phyloP scores from a whole-genome alignment of 2,797 vertebrate genomes.

The Allobates femoralis region DNA sequence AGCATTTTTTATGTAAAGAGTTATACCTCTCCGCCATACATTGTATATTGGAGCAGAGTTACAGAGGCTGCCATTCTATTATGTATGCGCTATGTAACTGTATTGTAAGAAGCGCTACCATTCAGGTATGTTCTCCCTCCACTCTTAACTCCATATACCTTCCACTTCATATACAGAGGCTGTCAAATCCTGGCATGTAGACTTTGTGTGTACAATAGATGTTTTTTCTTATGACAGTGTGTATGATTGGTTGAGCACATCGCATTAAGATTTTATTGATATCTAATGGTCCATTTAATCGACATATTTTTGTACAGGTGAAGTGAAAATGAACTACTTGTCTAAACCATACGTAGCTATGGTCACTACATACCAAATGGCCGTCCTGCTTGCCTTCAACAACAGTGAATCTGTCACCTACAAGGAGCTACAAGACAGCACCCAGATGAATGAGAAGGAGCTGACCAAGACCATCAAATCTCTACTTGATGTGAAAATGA shows the following conservation, averaged over 20 bases:
- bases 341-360: slow-evolving; percentile 98
- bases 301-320: slow-evolving; percentile 77
- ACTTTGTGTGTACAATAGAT: too few relatives aligned
- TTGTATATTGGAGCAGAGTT: too few relatives aligned
- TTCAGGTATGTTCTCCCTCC: too few relatives aligned
- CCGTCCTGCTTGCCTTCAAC: slow-evolving; percentile 96
- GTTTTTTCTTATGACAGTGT: not conserved
- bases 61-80: too few relatives aligned
- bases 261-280: slow-evolving; percentile 2
- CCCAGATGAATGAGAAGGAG: slow-evolving; percentile 98
- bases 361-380: slow-evolving; percentile 99
- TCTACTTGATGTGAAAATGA: slow-evolving; percentile 97
- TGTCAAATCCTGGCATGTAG: too few relatives aligned
- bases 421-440: slow-evolving; percentile 96
- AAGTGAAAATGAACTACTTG: slow-evolving; percentile 99
- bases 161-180: too few relatives aligned
- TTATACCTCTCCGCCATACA: too few relatives aligned
- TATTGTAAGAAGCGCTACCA: too few relatives aligned
- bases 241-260: not conserved
- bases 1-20: too few relatives aligned
- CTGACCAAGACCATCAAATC: slow-evolving; percentile 98
- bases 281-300: not conserved
- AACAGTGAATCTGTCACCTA: slow-evolving; percentile 92
- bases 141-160: too few relatives aligned
- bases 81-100: too few relatives aligned